Base-by-base conservation (phyloP, 2,888 invertebrate species). In the Prostheceraeus crozeri region DNA sequence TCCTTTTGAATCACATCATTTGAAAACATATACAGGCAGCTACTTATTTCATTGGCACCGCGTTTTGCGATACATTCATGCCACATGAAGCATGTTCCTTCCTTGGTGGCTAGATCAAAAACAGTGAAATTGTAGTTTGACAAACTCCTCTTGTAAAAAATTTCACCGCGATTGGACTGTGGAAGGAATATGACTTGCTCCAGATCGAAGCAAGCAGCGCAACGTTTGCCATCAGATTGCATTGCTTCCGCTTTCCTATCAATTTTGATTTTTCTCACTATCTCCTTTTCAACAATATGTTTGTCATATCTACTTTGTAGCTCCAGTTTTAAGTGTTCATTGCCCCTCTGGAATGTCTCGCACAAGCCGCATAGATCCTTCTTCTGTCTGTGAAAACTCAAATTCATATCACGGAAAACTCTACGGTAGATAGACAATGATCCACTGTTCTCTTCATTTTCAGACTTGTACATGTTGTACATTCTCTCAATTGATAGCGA, bases 81-180 rank as follows among this genome's bases (percentile, higher is more conserved):
- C 40, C 40, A 40, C 19, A 40, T 14, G 19, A 40, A 40, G 19
- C 40, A 33, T 33, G 10, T 40, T 40, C 40, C 40, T 40, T 40
- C n/a, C 19, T 21, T 21, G 19, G 40, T 40, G 14, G 16, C 6
- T 4, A 8, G 19, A 21, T 40, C 19, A 21, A 8, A 8, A 40
- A 21, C 14, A 40, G 40, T 40, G n/a, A 40, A 40, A 40, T 40
- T 40, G 19, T 16, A 40, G 4, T 40, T 40, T 40, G 40, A 8
- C 40, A 40, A 40, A 16, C 40, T 40, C 16, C 6, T 8, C 6
- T 40, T 40, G 40, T 40, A 40, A 40, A 40, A 8, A 16, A 40
- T 6, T 21, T 40, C 40, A 16, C 8, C 19, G 14, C 40, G 40
- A 40, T 40, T 21, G 19, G 16, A 4, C n/a, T 40, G 14, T 8